Percentiles rank a stretch among this genome's conserved stretches.
Evolutionary conservation across 2,888 invertebrate species (phyloP).

Genomic region (Cheilosia pagana): DNA sequence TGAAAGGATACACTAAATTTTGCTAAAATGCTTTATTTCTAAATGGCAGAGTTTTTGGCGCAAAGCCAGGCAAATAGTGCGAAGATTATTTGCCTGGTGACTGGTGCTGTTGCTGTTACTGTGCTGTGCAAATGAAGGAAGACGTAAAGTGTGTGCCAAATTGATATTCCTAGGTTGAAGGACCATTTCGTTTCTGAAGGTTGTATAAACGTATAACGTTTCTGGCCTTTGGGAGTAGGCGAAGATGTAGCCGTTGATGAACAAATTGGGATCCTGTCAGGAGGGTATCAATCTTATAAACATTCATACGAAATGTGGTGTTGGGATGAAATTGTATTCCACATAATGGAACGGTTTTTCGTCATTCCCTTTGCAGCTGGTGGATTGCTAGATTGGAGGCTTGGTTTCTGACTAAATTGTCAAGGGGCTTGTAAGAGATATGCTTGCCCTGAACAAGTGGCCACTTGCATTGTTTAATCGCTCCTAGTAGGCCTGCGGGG

Average conservation of each 20-base stretch:
- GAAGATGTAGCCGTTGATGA: slow-evolving; percentile 3
- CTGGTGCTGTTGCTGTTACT: too few relatives aligned
- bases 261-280: slow-evolving; percentile 15
- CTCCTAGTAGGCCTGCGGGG: too few relatives aligned
- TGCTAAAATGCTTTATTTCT: background rate
- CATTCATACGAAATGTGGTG: background rate
- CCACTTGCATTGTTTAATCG: too few relatives aligned
- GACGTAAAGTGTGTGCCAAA: slow-evolving; percentile 28
- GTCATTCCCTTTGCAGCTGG: background rate
- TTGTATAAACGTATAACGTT: background rate
- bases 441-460: too few relatives aligned
- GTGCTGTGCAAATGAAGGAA: slow-evolving; percentile 7
- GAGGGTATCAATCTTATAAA: slow-evolving; percentile 13
- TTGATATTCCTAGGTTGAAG: slow-evolving; percentile 23
- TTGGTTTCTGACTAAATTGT: too few relatives aligned
- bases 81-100: slow-evolving; percentile 24
- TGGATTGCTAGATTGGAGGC: too few relatives aligned
- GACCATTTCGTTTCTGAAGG: background rate
- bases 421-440: too few relatives aligned
- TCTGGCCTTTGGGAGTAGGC: background rate
- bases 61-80: background rate
- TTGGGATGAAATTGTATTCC: background rate
- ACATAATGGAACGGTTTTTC: background rate
- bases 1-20: slow-evolving; percentile 30
- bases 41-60: background rate